phyloP scores from a whole-genome alignment of 2,797 vertebrate genomes.

The Taenioides sp. region DNA sequence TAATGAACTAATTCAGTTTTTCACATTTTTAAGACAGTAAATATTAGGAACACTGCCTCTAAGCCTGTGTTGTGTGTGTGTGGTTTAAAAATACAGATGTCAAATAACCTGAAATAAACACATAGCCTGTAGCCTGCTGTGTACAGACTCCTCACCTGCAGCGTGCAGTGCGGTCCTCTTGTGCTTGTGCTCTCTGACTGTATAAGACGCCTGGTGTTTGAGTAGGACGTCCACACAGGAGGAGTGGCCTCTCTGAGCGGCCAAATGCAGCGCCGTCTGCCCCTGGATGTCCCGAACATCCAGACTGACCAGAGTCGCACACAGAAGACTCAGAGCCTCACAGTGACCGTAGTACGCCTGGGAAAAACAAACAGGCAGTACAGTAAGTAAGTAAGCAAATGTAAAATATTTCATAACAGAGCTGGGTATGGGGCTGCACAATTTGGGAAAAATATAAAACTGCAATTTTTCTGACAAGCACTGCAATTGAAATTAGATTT shows the following conservation, averaged over 20 bases:
- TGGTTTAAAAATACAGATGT: background rate
- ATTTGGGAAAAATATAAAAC: too few relatives aligned
- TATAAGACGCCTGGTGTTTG: slow-evolving; percentile 87
- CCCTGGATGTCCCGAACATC: slow-evolving; percentile 90
- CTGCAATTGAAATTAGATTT: too few relatives aligned
- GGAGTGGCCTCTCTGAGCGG: slow-evolving; percentile 86
- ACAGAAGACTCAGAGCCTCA: slow-evolving; percentile 89
- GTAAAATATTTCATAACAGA: background rate
- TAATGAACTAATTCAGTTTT: too few relatives aligned
- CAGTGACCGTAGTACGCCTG: slow-evolving; percentile 95
- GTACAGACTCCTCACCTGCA: slow-evolving; percentile 78
- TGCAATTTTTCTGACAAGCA: too few relatives aligned
- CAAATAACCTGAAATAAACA: background rate
- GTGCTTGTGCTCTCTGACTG: slow-evolving; percentile 84
- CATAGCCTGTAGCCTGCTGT: background rate
- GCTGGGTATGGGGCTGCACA: too few relatives aligned
- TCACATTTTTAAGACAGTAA: too few relatives aligned
- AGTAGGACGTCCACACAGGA: slow-evolving; percentile 91
- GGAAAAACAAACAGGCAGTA: background rate
- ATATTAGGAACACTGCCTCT: too few relatives aligned
- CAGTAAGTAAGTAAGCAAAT: too few relatives aligned
- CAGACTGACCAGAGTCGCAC: slow-evolving; percentile 91
- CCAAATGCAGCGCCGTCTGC: slow-evolving; percentile 89
- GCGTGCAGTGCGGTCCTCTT: slow-evolving; percentile 91
- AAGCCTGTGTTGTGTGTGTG: too few relatives aligned